These are phyloP conservation scores for Falcunculus frontatus DNA, from an alignment of 2,113 vertebrate species.

Conservation along the genomic window DNA sequence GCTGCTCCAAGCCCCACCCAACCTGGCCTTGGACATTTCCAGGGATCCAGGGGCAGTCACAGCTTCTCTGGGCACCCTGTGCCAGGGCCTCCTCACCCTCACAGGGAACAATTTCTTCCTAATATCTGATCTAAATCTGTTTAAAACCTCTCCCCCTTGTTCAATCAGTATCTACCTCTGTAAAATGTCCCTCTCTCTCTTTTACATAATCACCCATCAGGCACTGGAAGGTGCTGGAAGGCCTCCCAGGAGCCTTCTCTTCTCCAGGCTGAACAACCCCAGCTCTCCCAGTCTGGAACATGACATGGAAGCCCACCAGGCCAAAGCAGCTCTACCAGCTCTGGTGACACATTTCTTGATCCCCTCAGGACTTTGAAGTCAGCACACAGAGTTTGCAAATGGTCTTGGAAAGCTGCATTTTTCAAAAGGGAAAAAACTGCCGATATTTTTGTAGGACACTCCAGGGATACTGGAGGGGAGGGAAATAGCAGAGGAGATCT, in stretches of 20 bases:
- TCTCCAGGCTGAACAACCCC: not conserved
- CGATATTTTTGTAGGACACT: not conserved
- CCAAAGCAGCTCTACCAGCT: not conserved
- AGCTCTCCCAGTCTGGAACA: not conserved
- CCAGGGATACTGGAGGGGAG: not conserved
- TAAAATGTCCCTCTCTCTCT: not conserved
- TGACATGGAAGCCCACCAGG: not conserved
- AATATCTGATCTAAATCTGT: not conserved
- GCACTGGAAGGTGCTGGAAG: not conserved
- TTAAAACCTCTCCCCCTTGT: not conserved
- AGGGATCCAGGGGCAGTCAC: not conserved
- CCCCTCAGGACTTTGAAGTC: not conserved
- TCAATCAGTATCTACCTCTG: not conserved
- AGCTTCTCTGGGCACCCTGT: not conserved
- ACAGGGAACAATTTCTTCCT: not conserved
- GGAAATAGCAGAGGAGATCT: not conserved
- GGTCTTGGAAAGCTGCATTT: not conserved
- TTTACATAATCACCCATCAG: not conserved
- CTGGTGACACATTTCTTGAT: not conserved
- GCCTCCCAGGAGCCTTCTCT: not conserved
- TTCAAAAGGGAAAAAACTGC: not conserved
- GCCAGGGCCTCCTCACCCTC: not conserved
- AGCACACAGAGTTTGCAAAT: not conserved
- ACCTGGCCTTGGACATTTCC: not conserved
- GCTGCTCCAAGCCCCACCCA: rapidly evolving